These are phyloP conservation scores for Lasiurus borealis DNA, from an alignment of 2,113 vertebrate genomes.

Conservation along the genomic window DNA sequence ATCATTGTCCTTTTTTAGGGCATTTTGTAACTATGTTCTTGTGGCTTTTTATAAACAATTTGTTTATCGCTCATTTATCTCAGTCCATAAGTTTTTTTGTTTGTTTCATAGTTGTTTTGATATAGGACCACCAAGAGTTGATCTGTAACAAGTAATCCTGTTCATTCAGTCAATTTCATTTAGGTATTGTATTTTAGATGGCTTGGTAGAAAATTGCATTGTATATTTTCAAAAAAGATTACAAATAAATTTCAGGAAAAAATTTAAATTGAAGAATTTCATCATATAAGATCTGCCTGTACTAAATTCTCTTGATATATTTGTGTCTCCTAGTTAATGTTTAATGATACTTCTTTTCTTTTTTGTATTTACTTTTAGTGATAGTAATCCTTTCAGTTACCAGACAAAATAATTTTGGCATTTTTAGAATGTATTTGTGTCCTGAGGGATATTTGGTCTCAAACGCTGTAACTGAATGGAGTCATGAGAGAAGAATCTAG, in stretches of 20 bases:
- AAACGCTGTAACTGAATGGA: background rate
- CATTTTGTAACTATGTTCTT: background rate
- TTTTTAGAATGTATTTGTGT: slow-evolving; percentile 2
- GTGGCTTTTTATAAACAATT: background rate
- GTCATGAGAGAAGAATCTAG: slow-evolving; percentile 43
- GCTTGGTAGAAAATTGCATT: slow-evolving; percentile 6
- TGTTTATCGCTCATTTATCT: slow-evolving; percentile 18
- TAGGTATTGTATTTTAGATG: background rate
- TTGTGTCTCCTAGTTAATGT: background rate
- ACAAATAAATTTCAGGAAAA: background rate
- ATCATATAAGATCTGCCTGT: background rate
- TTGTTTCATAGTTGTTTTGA: background rate
- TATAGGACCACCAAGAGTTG: background rate
- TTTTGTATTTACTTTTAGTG: background rate
- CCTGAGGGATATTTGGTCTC: background rate
- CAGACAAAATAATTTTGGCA: slow-evolving; percentile 18
- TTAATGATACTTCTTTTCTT: background rate
- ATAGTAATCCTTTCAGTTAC: background rate
- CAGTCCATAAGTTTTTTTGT: background rate
- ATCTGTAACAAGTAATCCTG: background rate
- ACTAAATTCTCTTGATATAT: background rate
- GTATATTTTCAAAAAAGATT: background rate
- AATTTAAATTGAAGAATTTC: background rate
- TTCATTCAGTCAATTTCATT: background rate
- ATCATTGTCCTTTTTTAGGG: background rate